Percentiles rank a stretch among this genome's conserved stretches.
phyloP scores from a whole-genome alignment of 2,113 vertebrate genomes.

The Phalacrocorax aristotelis region DNA sequence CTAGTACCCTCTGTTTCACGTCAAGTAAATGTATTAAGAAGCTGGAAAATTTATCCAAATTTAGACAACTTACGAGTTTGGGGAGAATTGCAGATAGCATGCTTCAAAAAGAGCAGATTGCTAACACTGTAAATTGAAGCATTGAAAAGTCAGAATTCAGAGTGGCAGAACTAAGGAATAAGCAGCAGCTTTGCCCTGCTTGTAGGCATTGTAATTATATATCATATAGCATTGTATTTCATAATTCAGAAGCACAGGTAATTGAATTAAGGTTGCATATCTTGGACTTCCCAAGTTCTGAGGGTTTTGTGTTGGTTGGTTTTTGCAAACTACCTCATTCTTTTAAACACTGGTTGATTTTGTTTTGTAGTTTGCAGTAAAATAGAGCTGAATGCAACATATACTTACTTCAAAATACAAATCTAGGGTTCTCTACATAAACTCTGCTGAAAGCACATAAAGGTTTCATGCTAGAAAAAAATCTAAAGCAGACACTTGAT shows the following conservation, averaged over 20 bases:
- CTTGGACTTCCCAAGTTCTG: neutral
- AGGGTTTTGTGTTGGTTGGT: neutral
- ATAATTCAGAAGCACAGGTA: neutral
- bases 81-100: neutral
- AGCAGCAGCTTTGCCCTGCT: neutral
- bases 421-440: neutral
- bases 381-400: neutral
- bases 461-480: conserved; percentile 23
- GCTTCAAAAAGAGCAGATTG: neutral
- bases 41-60: neutral
- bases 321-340: neutral
- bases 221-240: neutral
- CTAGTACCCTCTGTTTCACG: neutral
- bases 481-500: conserved; percentile 22
- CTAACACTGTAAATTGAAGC: neutral
- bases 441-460: conserved; percentile 4
- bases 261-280: neutral
- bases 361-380: neutral
- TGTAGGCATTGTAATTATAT: neutral
- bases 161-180: neutral
- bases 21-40: neutral
- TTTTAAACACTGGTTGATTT: neutral
- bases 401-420: neutral
- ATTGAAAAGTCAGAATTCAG: neutral
- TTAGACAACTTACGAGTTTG: neutral